Percentiles rank a stretch among this genome's conserved stretches.
phyloP scores from a whole-genome alignment of 2,797 vertebrate genomes.

The Callimico goeldii region DNA sequence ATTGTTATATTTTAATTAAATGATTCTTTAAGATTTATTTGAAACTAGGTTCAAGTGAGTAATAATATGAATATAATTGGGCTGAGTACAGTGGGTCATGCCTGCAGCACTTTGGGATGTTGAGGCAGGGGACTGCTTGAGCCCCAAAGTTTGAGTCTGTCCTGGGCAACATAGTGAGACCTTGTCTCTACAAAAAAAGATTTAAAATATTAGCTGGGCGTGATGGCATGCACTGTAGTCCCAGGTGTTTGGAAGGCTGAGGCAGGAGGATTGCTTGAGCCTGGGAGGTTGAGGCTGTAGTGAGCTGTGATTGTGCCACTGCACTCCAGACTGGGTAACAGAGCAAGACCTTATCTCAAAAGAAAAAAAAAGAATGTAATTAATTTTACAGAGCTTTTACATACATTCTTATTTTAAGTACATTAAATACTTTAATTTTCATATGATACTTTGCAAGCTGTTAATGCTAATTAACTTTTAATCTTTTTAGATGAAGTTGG shows the following conservation, averaged over 20 bases:
- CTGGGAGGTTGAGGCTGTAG: neutral
- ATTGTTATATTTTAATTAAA: conserved; percentile 44
- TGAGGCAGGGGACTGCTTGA: neutral
- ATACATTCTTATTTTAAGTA: neutral
- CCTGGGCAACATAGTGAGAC: neutral
- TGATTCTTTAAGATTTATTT: conserved; percentile 32
- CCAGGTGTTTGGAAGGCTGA: neutral
- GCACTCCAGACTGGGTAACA: no score
- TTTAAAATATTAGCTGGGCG: neutral
- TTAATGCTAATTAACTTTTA: conserved; percentile 46
- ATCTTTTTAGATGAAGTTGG: conserved; percentile 95
- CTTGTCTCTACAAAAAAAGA: neutral
- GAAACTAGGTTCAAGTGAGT: conserved; percentile 16
- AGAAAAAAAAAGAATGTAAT: neutral
- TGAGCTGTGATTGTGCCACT: neutral
- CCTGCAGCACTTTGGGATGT: neutral
- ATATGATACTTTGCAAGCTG: neutral
- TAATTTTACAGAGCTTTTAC: conserved; percentile 29
- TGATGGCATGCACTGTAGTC: neutral
- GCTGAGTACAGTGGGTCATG: neutral
- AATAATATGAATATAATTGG: neutral
- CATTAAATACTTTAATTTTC: conserved; percentile 36
- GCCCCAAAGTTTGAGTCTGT: neutral
- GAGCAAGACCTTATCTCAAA: no score
- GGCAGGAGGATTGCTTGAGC: neutral